phyloP scores from a whole-genome alignment of 2,113 vertebrate species.

The Morone chrysops region DNA sequence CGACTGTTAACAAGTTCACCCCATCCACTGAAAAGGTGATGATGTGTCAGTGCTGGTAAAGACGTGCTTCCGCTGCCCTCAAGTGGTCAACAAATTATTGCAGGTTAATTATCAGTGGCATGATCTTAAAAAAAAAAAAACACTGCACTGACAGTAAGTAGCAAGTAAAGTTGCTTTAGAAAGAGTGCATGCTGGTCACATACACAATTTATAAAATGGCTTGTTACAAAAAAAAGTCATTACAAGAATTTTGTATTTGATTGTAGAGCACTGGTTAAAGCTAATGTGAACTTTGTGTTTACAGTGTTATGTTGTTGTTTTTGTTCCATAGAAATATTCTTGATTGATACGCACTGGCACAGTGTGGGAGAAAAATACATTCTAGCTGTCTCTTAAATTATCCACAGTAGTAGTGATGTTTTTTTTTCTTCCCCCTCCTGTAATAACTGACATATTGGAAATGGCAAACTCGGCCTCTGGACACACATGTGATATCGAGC shows the following conservation, averaged over 20 bases:
- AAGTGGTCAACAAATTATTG: background rate
- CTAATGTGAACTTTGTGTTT: background rate
- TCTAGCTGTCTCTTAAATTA: background rate
- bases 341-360: no score
- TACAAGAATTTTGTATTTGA: background rate
- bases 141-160: background rate
- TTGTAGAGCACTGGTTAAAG: background rate
- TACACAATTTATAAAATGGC: background rate
- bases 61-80: background rate
- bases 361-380: background rate
- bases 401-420: background rate
- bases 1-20: background rate
- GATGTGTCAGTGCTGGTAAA: background rate
- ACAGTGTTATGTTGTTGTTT: background rate
- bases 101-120: background rate
- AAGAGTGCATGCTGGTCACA: background rate
- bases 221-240: background rate
- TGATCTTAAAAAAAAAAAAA: background rate
- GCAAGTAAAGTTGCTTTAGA: background rate
- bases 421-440: background rate
- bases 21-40: background rate
- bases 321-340: background rate
- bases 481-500: background rate
- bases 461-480: background rate
- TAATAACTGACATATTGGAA: background rate